Evolutionary conservation across 2,797 vertebrate genomes (phyloP).

Genomic region (Alca torda): DNA sequence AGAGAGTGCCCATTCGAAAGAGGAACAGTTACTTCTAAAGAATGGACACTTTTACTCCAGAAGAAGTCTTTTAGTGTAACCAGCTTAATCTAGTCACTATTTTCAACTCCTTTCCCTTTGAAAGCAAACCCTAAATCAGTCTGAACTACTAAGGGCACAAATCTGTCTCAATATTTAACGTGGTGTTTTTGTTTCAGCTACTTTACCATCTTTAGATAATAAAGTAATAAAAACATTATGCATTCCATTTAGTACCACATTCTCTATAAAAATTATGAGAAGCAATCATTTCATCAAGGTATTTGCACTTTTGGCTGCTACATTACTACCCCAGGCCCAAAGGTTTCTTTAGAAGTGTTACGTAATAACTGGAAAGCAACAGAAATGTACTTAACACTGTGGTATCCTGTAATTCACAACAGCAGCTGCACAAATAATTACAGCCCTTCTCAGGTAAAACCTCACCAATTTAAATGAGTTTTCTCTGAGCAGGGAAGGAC

Average conservation of each 20-base stretch:
- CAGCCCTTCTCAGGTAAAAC: not conserved
- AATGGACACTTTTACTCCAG: not conserved
- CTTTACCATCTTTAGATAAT: not conserved
- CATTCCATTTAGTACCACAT: not conserved
- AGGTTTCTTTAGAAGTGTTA: not conserved
- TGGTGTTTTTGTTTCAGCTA: not conserved
- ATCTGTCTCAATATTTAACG: not conserved
- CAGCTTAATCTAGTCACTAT: not conserved
- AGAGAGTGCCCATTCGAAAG: not conserved
- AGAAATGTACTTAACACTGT: not conserved
- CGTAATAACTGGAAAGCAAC: not conserved
- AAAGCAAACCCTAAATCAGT: not conserved
- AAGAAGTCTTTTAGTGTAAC: not conserved
- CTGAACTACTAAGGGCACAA: not conserved
- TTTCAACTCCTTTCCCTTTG: not conserved
- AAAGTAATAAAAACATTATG: not conserved
- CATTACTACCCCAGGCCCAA: not conserved
- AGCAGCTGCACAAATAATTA: conserved; percentile 17
- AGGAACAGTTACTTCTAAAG: not conserved
- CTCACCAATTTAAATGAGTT: not conserved
- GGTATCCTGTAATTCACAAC: not conserved
- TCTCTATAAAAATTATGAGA: not conserved
- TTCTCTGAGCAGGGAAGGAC: not conserved
- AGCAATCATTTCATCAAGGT: not conserved
- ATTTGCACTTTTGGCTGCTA: not conserved